Conservation (phyloP, 1,140 invertebrate genomes). For the Hyposmocoma kahamanoa region DNA sequence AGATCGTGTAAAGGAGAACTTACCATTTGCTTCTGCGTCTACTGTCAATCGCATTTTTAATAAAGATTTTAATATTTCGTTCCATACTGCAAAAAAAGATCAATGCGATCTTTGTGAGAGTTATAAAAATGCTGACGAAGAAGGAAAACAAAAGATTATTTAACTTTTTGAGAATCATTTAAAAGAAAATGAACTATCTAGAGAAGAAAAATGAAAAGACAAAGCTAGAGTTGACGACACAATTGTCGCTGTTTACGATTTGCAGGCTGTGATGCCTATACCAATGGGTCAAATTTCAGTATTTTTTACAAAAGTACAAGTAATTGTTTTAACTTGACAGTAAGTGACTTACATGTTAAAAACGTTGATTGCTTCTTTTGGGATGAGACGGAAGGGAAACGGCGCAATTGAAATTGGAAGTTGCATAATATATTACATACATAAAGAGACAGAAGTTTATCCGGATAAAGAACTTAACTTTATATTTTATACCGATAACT, state of each 20-base stretch:
- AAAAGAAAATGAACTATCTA: conserved; percentile 21
- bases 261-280: conserved; percentile 35
- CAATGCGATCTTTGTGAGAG: conserved; percentile 45
- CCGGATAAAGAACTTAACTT: conserved; percentile 20
- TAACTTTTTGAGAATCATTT: conserved; percentile 14
- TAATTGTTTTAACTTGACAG: conserved; percentile 35
- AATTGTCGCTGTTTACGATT: conserved; percentile 42
- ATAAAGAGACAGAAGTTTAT: conserved; percentile 7
- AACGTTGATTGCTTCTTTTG: conserved; percentile 34
- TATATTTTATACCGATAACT: conserved; percentile 8
- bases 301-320: conserved; percentile 37
- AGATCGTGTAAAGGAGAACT: conserved; percentile 12
- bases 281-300: conserved; percentile 26
- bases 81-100: conserved; percentile 53
- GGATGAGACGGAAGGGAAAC: conserved; percentile 30
- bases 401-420: conserved; percentile 35
- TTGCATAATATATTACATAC: conserved; percentile 25
- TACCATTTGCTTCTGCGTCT: conserved; percentile 15
- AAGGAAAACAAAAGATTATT: conserved; percentile 24
- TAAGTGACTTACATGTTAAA: conserved; percentile 32
- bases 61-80: conserved; percentile 43
- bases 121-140: conserved; percentile 33
- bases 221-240: conserved; percentile 11
- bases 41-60: conserved; percentile 34
- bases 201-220: conserved; percentile 17